Conservation (phyloP, 2,113 vertebrate genomes). For the Nycticryphes semicollaris region DNA sequence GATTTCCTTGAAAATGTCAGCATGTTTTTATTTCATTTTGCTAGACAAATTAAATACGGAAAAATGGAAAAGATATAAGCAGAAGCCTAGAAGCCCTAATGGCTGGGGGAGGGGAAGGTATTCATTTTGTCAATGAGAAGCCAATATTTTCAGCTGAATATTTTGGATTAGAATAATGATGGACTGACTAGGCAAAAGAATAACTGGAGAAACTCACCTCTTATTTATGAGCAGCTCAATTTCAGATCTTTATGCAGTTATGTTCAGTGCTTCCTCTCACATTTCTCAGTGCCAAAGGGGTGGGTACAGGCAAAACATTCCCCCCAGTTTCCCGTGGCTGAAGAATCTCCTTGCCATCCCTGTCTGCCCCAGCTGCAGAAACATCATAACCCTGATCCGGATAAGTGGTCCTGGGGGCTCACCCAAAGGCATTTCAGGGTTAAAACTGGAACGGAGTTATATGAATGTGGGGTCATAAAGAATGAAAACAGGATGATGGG, state of each 20-base stretch:
- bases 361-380: neutral
- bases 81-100: neutral
- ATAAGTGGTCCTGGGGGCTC: neutral
- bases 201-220: neutral
- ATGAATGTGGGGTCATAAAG: neutral
- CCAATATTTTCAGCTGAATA: neutral
- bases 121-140: neutral
- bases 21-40: constrained; percentile 21
- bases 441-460: neutral
- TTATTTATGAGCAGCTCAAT: neutral
- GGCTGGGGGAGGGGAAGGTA: neutral
- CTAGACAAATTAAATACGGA: neutral
- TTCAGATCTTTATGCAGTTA: neutral
- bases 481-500: neutral
- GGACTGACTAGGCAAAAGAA: neutral
- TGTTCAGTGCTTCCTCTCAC: neutral
- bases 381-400: neutral
- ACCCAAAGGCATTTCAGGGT: neutral
- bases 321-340: neutral
- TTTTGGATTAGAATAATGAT: neutral
- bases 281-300: neutral
- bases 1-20: constrained; percentile 32
- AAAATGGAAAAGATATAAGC: neutral
- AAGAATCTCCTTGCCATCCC: neutral
- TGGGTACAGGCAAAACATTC: neutral